Evolutionary conservation across 2,888 invertebrate genomes (phyloP).

Genomic region (Caenorhabditis becei): DNA sequence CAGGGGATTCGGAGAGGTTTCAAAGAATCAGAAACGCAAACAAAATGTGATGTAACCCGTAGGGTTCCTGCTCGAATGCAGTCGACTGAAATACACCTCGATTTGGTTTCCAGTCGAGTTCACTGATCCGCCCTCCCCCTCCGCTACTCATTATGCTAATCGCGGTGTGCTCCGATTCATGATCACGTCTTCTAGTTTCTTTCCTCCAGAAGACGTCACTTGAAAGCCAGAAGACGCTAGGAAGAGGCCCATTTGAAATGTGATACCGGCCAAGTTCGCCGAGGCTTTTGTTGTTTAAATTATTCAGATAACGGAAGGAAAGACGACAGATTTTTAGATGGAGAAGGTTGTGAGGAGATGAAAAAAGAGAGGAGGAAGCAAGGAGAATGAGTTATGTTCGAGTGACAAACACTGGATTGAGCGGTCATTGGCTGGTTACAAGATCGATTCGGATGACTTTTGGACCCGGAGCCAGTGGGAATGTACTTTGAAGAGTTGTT

Average conservation of each 20-base stretch:
- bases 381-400: conserved; percentile 2
- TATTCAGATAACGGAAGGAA: conserved; percentile 21
- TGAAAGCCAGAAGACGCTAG: conserved; percentile 27
- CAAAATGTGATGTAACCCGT: not conserved
- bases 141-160: conserved; percentile 39
- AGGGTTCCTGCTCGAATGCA: conserved; percentile 2
- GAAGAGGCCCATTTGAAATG: conserved; percentile 35
- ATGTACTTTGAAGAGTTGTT: not conserved
- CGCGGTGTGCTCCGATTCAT: conserved; percentile 29
- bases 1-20: no score
- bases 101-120: conserved; percentile 31
- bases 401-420: conserved; percentile 1
- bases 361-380: not conserved
- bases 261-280: conserved; percentile 41
- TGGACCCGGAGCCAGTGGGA: not conserved
- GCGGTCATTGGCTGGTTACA: not conserved
- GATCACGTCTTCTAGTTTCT: conserved; percentile 9
- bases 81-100: conserved; percentile 6
- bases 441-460: not conserved
- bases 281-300: conserved; percentile 39
- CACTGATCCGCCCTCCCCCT: not conserved
- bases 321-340: not conserved
- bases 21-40: not conserved
- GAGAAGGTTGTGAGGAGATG: conserved; percentile 2
- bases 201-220: conserved; percentile 40